A percentile compares a stretch with the other conserved stretches of the same genome.
Conservation (phyloP, 2,797 vertebrate species). For the Pangasius krempfi region DNA sequence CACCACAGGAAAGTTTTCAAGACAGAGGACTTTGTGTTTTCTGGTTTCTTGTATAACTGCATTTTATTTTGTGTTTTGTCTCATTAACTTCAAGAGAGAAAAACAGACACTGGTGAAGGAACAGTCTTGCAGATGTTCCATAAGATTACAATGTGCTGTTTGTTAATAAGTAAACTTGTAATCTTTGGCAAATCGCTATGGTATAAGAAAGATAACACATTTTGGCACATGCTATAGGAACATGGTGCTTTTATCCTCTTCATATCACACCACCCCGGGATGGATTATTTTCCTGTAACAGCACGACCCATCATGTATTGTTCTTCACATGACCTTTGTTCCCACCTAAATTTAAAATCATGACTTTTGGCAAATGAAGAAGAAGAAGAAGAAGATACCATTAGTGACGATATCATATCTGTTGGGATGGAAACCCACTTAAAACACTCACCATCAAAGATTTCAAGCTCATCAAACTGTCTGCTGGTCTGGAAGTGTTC, state of each 20-base stretch:
- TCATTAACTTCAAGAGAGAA: neutral
- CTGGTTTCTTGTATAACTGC: neutral
- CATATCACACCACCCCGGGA: neutral
- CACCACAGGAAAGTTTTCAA: neutral
- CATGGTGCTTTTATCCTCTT: neutral
- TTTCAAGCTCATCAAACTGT: slow-evolving; percentile 95
- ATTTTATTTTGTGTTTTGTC: neutral
- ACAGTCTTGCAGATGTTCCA: neutral
- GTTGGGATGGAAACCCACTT: neutral
- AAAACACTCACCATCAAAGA: slow-evolving; percentile 79
- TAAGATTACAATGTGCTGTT: neutral
- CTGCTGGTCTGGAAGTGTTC: slow-evolving; percentile 97
- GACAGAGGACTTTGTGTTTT: neutral
- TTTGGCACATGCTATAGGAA: neutral
- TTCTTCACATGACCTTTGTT: neutral
- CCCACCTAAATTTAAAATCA: neutral
- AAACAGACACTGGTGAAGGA: neutral
- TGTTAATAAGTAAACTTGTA: neutral
- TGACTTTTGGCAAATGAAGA: neutral
- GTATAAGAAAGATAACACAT: neutral
- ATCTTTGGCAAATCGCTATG: neutral
- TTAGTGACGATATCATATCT: neutral
- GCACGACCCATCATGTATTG: neutral
- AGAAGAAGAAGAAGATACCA: neutral
- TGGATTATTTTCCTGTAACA: slow-evolving; percentile 8